These are phyloP conservation scores for Drosophila ambigua DNA, from an alignment of 1,140 invertebrate species.

Conservation along the genomic window DNA sequence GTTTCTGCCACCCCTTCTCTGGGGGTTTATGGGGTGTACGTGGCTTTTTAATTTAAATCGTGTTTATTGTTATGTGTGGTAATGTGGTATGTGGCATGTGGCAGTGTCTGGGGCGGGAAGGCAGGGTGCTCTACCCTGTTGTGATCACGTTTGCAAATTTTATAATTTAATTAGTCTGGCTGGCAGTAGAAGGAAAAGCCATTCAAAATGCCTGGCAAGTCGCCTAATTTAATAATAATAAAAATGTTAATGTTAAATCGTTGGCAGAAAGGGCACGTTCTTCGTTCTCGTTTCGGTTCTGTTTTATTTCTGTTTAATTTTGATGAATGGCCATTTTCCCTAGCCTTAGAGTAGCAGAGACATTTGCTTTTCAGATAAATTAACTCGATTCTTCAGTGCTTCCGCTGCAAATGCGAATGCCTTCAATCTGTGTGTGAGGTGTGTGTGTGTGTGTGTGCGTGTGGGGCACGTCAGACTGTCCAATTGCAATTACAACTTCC, in stretches of 20 bases:
- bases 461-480: neutral
- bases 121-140: conserved; percentile 25
- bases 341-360: neutral
- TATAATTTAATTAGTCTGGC: conserved; percentile 78
- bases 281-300: no score
- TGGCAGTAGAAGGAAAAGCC: conserved; percentile 18
- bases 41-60: conserved; percentile 44
- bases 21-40: conserved; percentile 20
- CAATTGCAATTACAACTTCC: conserved; percentile 70
- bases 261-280: neutral
- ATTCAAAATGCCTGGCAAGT: conserved; percentile 47
- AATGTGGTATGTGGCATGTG: neutral
- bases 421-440: neutral
- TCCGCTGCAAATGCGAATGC: conserved; percentile 15
- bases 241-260: conserved; percentile 26
- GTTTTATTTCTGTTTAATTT: no score
- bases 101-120: neutral
- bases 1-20: neutral
- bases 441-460: no score
- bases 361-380: neutral
- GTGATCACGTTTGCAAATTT: conserved; percentile 63
- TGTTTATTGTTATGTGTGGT: conserved; percentile 6
- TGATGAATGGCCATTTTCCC: no score
- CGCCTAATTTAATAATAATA: conserved; percentile 49
- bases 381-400: conserved; percentile 3